Conservation (phyloP, 23 tunicate genomes). For the Clavelina lepadiformis region DNA sequence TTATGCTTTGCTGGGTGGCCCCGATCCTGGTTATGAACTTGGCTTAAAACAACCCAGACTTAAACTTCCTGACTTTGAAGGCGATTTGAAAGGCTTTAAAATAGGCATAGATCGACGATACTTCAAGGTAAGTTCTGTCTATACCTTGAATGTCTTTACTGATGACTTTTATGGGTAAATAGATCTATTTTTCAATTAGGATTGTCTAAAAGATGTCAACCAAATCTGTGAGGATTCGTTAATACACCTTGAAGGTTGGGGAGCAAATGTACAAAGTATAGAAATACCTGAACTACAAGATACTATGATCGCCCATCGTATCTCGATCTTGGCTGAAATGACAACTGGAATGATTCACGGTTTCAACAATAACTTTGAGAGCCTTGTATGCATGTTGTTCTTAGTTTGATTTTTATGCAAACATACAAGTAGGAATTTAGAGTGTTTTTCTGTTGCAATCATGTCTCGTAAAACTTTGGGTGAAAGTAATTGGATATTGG, state of each 20-base stretch:
- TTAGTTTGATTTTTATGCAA: too few relatives aligned
- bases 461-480: too few relatives aligned
- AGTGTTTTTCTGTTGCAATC: too few relatives aligned
- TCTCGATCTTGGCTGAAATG: conserved; percentile 51
- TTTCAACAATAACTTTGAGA: conserved; percentile 31
- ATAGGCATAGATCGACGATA: conserved; percentile 61
- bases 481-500: too few relatives aligned
- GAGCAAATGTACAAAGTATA: conserved; percentile 18
- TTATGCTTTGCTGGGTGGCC: conserved; percentile 51
- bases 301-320: conserved; percentile 35
- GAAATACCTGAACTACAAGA: conserved; percentile 50
- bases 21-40: conserved; percentile 22
- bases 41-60: conserved; percentile 54
- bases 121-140: conserved; percentile 43
- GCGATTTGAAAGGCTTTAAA: conserved; percentile 36
- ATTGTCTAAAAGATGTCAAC: conserved; percentile 35
- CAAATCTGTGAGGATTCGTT: conserved; percentile 17
- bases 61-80: conserved; percentile 30
- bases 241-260: conserved; percentile 7
- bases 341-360: conserved; percentile 6
- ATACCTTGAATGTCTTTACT: too few relatives aligned
- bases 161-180: too few relatives aligned
- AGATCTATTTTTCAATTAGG: conserved; percentile 3
- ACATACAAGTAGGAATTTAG: too few relatives aligned
- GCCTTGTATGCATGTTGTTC: conserved; percentile 30